A percentile compares a stretch with the other conserved stretches of the same genome.
These are phyloP conservation scores for Heliangelus exortis DNA, from an alignment of 2,797 vertebrate genomes.

Conservation along the genomic window DNA sequence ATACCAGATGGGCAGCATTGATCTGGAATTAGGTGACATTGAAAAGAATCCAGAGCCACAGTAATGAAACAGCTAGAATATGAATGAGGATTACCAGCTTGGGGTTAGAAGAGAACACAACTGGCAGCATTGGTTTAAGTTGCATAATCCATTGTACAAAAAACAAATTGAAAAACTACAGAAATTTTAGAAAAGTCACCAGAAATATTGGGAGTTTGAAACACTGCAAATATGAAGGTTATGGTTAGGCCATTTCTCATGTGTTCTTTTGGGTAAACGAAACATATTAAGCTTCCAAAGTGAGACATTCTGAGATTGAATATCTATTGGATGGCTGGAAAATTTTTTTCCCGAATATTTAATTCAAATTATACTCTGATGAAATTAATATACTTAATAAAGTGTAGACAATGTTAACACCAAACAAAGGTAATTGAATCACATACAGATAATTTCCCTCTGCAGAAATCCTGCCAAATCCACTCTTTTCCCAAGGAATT, in stretches of 20 bases:
- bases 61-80: not conserved
- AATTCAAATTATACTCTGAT: not conserved
- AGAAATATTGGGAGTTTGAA: not conserved
- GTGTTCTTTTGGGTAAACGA: not conserved
- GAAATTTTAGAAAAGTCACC: not conserved
- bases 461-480: too few relatives aligned
- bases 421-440: not conserved
- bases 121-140: not conserved
- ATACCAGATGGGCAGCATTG: not conserved
- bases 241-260: not conserved
- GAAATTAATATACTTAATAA: not conserved
- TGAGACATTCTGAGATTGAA: not conserved
- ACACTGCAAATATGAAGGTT: not conserved
- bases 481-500: not conserved
- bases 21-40: not conserved
- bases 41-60: not conserved
- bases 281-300: not conserved
- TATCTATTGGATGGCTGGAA: not conserved
- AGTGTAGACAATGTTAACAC: not conserved
- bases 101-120: not conserved
- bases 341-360: not conserved
- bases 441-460: not conserved
- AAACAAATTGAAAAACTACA: not conserved
- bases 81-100: not conserved
- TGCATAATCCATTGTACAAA: not conserved